Conservation (phyloP, 1,140 invertebrate species). For the Melanaphis sacchari region DNA sequence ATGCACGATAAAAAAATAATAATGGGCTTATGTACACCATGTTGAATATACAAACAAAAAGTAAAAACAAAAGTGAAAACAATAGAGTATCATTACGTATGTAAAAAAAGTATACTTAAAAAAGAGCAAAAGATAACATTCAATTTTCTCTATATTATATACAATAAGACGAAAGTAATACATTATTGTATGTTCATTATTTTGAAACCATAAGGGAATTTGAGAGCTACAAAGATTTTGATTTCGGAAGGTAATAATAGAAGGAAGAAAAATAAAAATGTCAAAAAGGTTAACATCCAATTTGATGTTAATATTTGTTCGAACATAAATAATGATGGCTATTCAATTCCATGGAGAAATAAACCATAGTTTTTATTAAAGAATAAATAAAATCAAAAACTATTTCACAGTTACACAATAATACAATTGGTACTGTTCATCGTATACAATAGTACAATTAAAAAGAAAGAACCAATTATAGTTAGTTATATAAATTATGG, state of each 20-base stretch:
- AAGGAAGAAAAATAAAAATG: slow-evolving; percentile 40
- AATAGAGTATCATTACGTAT: slow-evolving; percentile 3
- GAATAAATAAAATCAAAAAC: slow-evolving; percentile 21
- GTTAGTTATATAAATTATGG: background rate
- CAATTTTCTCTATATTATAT: background rate
- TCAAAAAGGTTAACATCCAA: background rate
- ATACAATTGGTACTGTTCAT: background rate
- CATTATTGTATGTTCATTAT: slow-evolving; percentile 23
- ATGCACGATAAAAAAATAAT: background rate
- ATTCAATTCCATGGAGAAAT: slow-evolving; percentile 7
- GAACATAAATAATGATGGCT: background rate
- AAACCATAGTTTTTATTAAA: background rate
- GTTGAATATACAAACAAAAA: background rate
- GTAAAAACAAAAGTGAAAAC: slow-evolving; percentile 7
- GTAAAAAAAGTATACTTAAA: background rate
- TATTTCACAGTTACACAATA: background rate
- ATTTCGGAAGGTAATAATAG: slow-evolving; percentile 27
- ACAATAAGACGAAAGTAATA: background rate
- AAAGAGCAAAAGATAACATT: background rate
- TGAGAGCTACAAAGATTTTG: background rate
- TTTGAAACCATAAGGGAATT: slow-evolving; percentile 20
- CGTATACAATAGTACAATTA: background rate
- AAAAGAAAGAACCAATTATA: background rate
- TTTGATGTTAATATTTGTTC: slow-evolving; percentile 21
- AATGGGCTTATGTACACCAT: background rate